These are phyloP conservation scores for Drosophila kambysellisi DNA, from an alignment of 2,888 invertebrate species.

Conservation along the genomic window DNA sequence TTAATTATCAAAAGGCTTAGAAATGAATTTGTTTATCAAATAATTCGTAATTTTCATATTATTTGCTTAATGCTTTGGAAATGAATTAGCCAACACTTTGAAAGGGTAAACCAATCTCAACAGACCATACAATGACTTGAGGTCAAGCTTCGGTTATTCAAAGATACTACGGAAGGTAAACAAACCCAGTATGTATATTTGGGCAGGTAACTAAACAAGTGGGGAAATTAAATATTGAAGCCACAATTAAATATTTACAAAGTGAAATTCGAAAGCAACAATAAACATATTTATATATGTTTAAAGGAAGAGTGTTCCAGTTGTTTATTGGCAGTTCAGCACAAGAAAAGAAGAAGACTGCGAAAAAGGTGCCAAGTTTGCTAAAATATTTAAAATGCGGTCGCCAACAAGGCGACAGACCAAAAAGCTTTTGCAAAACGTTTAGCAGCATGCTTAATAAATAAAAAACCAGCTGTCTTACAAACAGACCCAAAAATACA, in stretches of 20 bases:
- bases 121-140: conserved; percentile 32
- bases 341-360: conserved; percentile 1
- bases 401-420: conserved; percentile 21
- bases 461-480: conserved; percentile 32
- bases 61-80: neutral
- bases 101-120: conserved; percentile 1
- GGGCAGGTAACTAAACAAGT: conserved; percentile 25
- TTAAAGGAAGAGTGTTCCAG: neutral
- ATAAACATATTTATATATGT: conserved; percentile 41
- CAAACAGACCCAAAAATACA: neutral
- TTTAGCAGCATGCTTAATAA: conserved; percentile 54
- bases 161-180: conserved; percentile 18
- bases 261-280: conserved; percentile 41
- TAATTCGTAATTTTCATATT: neutral
- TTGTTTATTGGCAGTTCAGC: neutral
- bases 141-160: conserved; percentile 5
- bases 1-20: neutral
- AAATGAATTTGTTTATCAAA: neutral
- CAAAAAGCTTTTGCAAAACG: conserved; percentile 45
- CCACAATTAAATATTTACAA: conserved; percentile 72
- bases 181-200: conserved; percentile 13
- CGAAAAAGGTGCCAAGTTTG: conserved; percentile 64
- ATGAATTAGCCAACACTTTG: neutral
- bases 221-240: conserved; percentile 40
- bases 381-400: conserved; percentile 70